These are phyloP conservation scores for Brachionus angularis DNA, from an alignment of 1,140 invertebrate species.

Conservation along the genomic window DNA sequence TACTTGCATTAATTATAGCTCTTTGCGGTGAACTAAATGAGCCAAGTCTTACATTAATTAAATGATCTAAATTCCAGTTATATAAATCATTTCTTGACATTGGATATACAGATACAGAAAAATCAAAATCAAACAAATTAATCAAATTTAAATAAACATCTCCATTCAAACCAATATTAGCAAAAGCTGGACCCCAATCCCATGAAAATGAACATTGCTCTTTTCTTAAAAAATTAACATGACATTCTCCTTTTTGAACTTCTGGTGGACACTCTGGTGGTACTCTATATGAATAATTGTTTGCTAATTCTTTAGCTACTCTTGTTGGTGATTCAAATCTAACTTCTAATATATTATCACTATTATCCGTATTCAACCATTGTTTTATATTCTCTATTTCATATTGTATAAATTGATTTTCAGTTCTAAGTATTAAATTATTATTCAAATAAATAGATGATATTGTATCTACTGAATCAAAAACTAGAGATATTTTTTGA, in stretches of 20 bases:
- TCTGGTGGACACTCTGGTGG: conserved; percentile 73
- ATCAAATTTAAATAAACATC: conserved; percentile 47
- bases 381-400: conserved; percentile 2
- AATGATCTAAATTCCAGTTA: conserved; percentile 4
- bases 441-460: conserved; percentile 13
- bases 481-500: not conserved
- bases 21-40: not conserved
- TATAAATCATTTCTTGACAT: not conserved
- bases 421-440: not conserved
- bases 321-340: conserved; percentile 71
- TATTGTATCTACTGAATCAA: conserved; percentile 36
- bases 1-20: not conserved
- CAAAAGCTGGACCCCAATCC: conserved; percentile 80
- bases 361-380: conserved; percentile 49
- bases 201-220: conserved; percentile 93
- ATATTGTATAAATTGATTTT: conserved; percentile 24
- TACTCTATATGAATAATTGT: conserved; percentile 65
- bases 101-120: conserved; percentile 45
- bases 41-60: not conserved
- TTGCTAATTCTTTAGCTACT: conserved; percentile 63
- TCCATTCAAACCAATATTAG: conserved; percentile 84
- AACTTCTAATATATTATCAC: conserved; percentile 67
- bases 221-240: conserved; percentile 88
- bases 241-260: conserved; percentile 83
- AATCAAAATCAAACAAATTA: conserved; percentile 34